Evolutionary conservation across 2,888 invertebrate genomes (phyloP), one percentile per base, ranked within the genome.

Genomic region (Sphaerophoria rueppellii): DNA sequence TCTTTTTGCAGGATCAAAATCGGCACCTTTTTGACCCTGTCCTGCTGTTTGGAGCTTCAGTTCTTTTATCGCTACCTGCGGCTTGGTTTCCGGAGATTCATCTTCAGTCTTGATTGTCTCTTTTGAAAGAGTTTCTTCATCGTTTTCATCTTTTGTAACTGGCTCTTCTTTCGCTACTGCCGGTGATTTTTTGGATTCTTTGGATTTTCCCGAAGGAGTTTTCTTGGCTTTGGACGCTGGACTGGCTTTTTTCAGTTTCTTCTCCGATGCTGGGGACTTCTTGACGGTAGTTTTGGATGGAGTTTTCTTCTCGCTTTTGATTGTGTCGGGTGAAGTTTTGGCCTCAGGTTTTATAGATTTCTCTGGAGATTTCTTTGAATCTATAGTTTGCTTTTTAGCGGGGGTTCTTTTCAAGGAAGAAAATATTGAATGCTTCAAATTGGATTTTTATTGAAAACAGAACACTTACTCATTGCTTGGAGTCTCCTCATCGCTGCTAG

Each of bases 1-100:
- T 0, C 92, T 86, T 88, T 94, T 94, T 34, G 93, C 91, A 0
- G 98, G 98, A 91, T 96, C 93, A 91, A 96, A 98, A 6, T 93
- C 93, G 0, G 90, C 88, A 4, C 88, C 89, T 65, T 88, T 88
- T 35, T 87, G 87, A 0, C 88, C 88, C 54, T 88, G 85, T 0
- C 89, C 89, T 54, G 87, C 87, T 65, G 80, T 73, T 80, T 88
- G 86, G n/a, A 87, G 67, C 67, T 87, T 88, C n/a, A 88, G 46
- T 63, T 88, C 88, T 34, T 88, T 89, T 43, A 77, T 78, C 3
- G 70, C 80, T 0, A 74, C 61, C 12, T 69, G 69, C 0, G 14
- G 4, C 40, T 74, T 71, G 5, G 1, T 11, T 11, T 14, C 32
- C 0, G 69, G 67, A 16, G 83, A 74, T 6, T 35, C 4, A 14